These are phyloP conservation scores for Python bivittatus DNA, from an alignment of 2,113 vertebrate species.

Conservation along the genomic window DNA sequence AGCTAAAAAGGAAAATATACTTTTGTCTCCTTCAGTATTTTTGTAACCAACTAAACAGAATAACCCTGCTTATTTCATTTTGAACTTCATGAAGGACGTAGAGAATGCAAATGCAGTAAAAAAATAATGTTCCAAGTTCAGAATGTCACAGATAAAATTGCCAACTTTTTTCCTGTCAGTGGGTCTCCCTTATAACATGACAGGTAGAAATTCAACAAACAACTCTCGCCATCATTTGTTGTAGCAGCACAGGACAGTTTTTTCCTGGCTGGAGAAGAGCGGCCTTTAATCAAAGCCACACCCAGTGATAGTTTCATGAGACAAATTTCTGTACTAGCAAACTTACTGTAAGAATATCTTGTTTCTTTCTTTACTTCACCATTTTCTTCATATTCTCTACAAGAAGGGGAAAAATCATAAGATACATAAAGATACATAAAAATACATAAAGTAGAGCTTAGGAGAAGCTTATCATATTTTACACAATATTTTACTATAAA, in stretches of 20 bases:
- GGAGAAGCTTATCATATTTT: not conserved
- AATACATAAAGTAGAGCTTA: not conserved
- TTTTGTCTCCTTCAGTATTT: not conserved
- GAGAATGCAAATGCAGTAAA: not conserved
- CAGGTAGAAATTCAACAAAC: not conserved
- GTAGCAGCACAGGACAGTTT: not conserved
- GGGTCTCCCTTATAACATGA: not conserved
- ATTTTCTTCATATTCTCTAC: slow-evolving; percentile 87
- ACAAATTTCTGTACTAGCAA: not conserved
- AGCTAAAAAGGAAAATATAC: not conserved
- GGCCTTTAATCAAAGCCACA: not conserved
- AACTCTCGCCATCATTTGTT: not conserved
- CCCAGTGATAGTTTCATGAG: not conserved
- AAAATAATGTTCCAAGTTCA: not conserved
- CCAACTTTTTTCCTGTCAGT: not conserved
- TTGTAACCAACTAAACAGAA: not conserved
- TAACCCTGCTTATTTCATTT: not conserved
- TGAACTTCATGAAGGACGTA: not conserved
- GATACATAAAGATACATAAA: not conserved
- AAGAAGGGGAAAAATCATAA: slow-evolving; percentile 11
- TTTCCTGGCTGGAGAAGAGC: not conserved
- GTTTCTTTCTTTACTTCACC: slow-evolving; percentile 91
- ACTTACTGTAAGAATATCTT: slow-evolving; percentile 93
- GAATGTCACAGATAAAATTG: no score
- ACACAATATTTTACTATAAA: not conserved